These are phyloP conservation scores for Apamea crenata DNA, from an alignment of 2,888 invertebrate genomes.

Conservation along the genomic window DNA sequence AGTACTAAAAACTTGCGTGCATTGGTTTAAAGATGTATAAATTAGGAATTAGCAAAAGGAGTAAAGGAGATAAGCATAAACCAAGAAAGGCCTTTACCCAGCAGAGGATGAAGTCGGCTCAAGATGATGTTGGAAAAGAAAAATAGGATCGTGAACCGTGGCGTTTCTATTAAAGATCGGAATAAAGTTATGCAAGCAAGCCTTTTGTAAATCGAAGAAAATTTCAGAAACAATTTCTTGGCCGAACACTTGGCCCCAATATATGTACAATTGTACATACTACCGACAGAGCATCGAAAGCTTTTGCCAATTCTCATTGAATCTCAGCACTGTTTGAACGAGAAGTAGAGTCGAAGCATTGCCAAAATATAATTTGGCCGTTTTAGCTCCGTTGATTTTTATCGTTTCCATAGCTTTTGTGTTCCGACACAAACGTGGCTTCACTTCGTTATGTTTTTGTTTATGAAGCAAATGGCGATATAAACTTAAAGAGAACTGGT, in stretches of 20 bases:
- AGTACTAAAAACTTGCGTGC: no score
- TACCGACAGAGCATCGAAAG: slow-evolving; percentile 50
- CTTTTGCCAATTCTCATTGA: slow-evolving; percentile 70
- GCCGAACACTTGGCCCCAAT: slow-evolving; percentile 62
- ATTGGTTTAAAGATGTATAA: no score
- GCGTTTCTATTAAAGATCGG: background rate
- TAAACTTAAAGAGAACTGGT: slow-evolving; percentile 52
- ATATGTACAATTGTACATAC: slow-evolving; percentile 52
- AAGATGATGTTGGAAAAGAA: background rate
- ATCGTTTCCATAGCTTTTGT: slow-evolving; percentile 66
- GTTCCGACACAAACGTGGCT: slow-evolving; percentile 59
- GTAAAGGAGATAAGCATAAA: background rate
- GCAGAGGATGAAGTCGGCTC: background rate
- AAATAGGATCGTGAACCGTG: background rate
- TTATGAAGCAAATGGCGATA: slow-evolving; percentile 59
- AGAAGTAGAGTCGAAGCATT: slow-evolving; percentile 48
- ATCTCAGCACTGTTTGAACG: slow-evolving; percentile 57
- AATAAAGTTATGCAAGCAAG: slow-evolving; percentile 20
- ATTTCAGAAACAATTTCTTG: slow-evolving; percentile 58
- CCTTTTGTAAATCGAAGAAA: slow-evolving; percentile 24
- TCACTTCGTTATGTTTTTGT: slow-evolving; percentile 62
- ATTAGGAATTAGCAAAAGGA: background rate
- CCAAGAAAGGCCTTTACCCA: background rate
- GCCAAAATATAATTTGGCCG: slow-evolving; percentile 71
- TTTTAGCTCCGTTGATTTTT: slow-evolving; percentile 72